phyloP scores from a whole-genome alignment of 2,113 vertebrate species.

The Mesoclemmys tuberculata region DNA sequence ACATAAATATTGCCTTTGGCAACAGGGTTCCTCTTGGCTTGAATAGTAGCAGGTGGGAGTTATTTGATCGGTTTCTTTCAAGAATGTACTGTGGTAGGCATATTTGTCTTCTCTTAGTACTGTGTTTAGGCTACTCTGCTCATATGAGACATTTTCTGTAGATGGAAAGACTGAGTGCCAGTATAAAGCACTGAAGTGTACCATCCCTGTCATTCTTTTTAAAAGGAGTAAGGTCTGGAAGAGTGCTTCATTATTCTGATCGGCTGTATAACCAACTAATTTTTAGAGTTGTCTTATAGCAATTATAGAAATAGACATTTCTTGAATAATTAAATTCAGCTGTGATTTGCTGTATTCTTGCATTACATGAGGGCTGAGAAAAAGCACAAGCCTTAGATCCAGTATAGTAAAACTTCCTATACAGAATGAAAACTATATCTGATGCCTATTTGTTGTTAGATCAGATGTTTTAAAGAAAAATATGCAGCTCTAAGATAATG shows the following conservation, averaged over 20 bases:
- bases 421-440: rapidly evolving
- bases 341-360: neutral
- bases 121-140: slow-evolving; percentile 48
- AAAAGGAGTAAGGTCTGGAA: slow-evolving; percentile 1
- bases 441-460: neutral
- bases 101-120: slow-evolving; percentile 31
- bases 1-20: slow-evolving; percentile 54
- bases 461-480: neutral
- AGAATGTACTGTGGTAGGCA: slow-evolving; percentile 7
- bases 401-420: neutral
- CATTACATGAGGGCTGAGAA: neutral
- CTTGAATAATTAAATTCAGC: neutral
- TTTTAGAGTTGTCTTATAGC: slow-evolving; percentile 21
- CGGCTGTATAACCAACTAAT: slow-evolving; percentile 28
- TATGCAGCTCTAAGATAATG: neutral
- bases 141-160: slow-evolving; percentile 4
- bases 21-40: slow-evolving; percentile 19
- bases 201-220: neutral
- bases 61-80: neutral
- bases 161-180: slow-evolving; percentile 34
- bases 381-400: neutral
- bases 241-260: neutral
- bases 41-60: slow-evolving; percentile 20
- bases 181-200: neutral
- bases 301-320: neutral